Evolutionary conservation across 2,113 vertebrate species (phyloP).

Genomic region (Bungarus multicinctus): DNA sequence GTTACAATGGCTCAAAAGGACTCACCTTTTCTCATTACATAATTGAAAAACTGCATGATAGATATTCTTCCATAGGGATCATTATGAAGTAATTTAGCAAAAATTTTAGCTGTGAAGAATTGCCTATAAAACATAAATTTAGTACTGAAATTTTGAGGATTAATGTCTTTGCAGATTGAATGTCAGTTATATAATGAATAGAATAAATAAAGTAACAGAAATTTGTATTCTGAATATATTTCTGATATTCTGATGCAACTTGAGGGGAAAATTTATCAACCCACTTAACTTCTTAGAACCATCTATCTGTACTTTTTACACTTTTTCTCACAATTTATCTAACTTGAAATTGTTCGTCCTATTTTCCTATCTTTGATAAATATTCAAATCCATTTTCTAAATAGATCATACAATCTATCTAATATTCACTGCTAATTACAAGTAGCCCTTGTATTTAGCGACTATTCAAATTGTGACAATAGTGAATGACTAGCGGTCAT

Average conservation of each 20-base stretch:
- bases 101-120: slow-evolving; percentile 94
- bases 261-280: background rate
- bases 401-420: background rate
- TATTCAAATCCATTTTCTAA: background rate
- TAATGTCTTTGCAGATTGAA: background rate
- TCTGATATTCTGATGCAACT: slow-evolving; percentile 31
- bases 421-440: background rate
- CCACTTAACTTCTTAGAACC: background rate
- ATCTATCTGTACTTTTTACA: background rate
- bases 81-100: slow-evolving; percentile 90
- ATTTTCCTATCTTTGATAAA: background rate
- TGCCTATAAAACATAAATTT: slow-evolving; percentile 73
- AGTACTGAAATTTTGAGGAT: background rate
- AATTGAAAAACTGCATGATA: slow-evolving; percentile 99
- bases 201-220: background rate
- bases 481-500: background rate
- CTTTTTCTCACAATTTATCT: background rate
- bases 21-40: slow-evolving; percentile 97
- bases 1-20: slow-evolving; percentile 19
- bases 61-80: slow-evolving; percentile 96
- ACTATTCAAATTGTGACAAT: background rate
- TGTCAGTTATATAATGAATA: background rate
- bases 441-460: background rate
- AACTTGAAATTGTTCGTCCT: background rate
- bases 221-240: background rate